Evolutionary conservation across 1,140 invertebrate species (phyloP).

Genomic region (Ooceraea biroi): DNA sequence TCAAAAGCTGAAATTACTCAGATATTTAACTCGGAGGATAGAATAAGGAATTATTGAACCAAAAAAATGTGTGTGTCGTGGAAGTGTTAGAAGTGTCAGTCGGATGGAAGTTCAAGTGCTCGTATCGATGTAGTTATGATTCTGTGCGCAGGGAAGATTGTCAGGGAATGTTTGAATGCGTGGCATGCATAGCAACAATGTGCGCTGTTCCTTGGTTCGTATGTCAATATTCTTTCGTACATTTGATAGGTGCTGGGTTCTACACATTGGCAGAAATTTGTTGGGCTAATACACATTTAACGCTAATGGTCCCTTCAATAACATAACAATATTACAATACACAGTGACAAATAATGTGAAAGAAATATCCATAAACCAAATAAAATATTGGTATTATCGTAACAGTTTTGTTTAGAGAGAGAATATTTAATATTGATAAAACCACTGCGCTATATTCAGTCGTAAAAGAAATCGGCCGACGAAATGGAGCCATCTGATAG

Average conservation of each 20-base stretch:
- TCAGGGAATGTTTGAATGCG: slow-evolving; percentile 56
- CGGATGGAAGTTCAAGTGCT: slow-evolving; percentile 28
- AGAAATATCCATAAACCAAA: neutral
- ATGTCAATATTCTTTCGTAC: slow-evolving; percentile 62
- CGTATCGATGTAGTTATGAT: slow-evolving; percentile 51
- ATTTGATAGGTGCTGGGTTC: slow-evolving; percentile 39
- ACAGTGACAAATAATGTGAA: neutral
- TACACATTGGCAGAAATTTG: slow-evolving; percentile 2
- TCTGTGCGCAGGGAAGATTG: slow-evolving; percentile 51
- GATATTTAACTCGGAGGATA: slow-evolving; percentile 7
- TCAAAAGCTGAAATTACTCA: neutral
- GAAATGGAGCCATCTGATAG: neutral
- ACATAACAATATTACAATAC: neutral
- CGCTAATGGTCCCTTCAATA: neutral
- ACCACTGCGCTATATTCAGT: neutral
- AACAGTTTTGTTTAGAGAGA: neutral
- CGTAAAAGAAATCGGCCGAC: slow-evolving; percentile 20
- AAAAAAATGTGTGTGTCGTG: slow-evolving; percentile 54
- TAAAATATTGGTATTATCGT: neutral
- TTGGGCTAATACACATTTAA: neutral
- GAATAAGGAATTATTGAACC: neutral
- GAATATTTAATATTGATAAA: neutral
- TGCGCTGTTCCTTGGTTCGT: slow-evolving; percentile 67
- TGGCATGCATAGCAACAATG: slow-evolving; percentile 38
- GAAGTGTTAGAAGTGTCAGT: slow-evolving; percentile 52